A percentile compares a stretch with the other conserved stretches of the same genome.
Evolutionary conservation across 2,888 invertebrate species (phyloP).

Genomic region (Sericinus montela): DNA sequence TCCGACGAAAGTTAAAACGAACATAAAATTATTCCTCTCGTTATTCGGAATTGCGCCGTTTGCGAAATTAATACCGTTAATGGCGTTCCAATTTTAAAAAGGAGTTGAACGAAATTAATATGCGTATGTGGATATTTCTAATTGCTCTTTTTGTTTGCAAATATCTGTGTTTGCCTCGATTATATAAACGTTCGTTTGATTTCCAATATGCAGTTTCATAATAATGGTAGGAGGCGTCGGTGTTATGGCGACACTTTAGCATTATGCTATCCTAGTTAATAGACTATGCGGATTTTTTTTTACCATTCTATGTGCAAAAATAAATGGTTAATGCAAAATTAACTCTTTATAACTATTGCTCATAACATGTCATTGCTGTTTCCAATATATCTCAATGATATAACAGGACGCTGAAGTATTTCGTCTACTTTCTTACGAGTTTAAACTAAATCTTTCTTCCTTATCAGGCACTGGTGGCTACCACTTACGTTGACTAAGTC

Average conservation of each 20-base stretch:
- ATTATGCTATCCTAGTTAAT: too few relatives aligned
- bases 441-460: not conserved
- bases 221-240: too few relatives aligned
- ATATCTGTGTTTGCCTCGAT: not conserved
- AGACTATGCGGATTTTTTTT: not conserved
- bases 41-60: conserved; percentile 9
- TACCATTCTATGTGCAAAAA: too few relatives aligned
- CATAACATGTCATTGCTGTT: too few relatives aligned
- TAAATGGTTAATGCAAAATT: too few relatives aligned
- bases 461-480: not conserved
- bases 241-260: too few relatives aligned
- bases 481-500: conserved; percentile 15
- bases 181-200: not conserved
- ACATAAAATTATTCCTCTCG: conserved; percentile 1
- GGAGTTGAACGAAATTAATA: conserved; percentile 1
- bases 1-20: not conserved
- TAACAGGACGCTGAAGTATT: conserved; percentile 4
- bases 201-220: too few relatives aligned
- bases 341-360: too few relatives aligned
- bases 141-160: not conserved
- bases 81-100: conserved; percentile 15
- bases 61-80: conserved; percentile 10
- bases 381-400: too few relatives aligned
- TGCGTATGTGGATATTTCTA: not conserved
- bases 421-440: not conserved